Evolutionary conservation across 2,797 vertebrate species (phyloP), one percentile per base, ranked within the genome.

Genomic region (Choloepus didactylus): DNA sequence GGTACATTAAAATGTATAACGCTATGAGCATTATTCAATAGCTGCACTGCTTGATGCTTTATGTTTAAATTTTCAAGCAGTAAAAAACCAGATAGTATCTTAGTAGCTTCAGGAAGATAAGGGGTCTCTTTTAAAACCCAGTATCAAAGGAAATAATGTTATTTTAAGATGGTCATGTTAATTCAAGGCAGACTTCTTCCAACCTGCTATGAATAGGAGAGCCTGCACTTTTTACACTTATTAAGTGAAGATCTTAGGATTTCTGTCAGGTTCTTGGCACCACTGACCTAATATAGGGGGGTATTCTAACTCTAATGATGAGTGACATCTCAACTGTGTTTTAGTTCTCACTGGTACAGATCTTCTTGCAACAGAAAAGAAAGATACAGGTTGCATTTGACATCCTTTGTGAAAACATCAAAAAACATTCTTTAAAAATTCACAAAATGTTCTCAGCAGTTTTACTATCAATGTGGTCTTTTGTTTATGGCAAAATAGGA

Each of bases 401-500:
- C 77, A 62, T 38, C 35, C 69, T 94, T 90, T 90, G 38, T 18
- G 62, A 29, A 67, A 82, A 67, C 19, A 62, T 92, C 16, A 70
- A 86, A 87, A 89, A 86, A 9, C 4, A 15, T 56, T 92, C 60
- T 82, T 27, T 76, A 73, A 86, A 90, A n/a, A 93, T 82, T 92
- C 62, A 88, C 44, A 69, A 81, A 92, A 66, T 76, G 51, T 79
- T 94, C 41, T 46, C 67, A 82, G 49, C 10, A 35, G 29, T 92
- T 89, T 90, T 83, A 35, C 25, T 87, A 54, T 85, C 66, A 95
- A 56, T 83, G 73, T 73, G 60, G 69, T 73, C 82, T 89, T 93
- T 87, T 75, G 25, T 79, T 94, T 82, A 66, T 72, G 87, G 60
- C 35, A 93, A 95, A 96, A 79, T 14, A 90, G 82, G 66, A 96